Percentiles rank a stretch among this genome's conserved stretches.
These are phyloP conservation scores for Andricus quercusramuli DNA, from an alignment of 2,888 invertebrate genomes.

Conservation along the genomic window DNA sequence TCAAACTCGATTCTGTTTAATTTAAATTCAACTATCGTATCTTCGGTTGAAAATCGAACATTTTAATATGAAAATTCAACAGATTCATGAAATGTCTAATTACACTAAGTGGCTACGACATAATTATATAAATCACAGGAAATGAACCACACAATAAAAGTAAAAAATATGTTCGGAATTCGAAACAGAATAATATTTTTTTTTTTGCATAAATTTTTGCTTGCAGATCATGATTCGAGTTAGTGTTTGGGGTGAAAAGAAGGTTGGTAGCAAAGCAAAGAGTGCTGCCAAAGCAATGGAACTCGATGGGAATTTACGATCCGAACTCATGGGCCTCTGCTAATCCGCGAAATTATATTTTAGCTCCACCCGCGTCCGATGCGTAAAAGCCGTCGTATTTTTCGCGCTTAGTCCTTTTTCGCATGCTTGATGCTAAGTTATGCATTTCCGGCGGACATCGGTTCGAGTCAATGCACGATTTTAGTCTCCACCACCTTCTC, in stretches of 20 bases:
- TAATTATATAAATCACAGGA: no score
- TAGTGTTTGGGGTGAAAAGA: constrained; percentile 22
- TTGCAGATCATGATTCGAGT: background rate
- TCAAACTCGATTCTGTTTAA: no score
- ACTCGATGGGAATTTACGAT: constrained; percentile 56
- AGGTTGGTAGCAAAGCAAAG: background rate
- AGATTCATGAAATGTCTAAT: no score
- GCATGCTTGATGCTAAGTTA: constrained; percentile 72
- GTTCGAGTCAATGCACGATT: constrained; percentile 21
- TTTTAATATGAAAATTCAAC: no score
- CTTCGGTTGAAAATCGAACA: no score
- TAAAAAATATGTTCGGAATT: background rate
- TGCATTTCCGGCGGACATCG: constrained; percentile 67
- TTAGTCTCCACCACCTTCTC: constrained; percentile 4
- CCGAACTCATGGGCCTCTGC: constrained; percentile 49
- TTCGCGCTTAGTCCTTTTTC: constrained; percentile 72
- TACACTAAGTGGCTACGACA: no score
- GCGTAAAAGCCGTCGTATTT: constrained; percentile 66
- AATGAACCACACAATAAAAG: background rate
- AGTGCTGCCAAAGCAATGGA: constrained; percentile 21
- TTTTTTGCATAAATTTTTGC: background rate
- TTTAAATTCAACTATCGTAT: no score
- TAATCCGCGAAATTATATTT: constrained; percentile 75
- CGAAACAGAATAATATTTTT: background rate
- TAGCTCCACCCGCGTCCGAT: constrained; percentile 54